Percentiles rank a stretch among this genome's conserved stretches.
Evolutionary conservation across 2,888 invertebrate genomes (phyloP).

Genomic region (Isotomurus palustris): DNA sequence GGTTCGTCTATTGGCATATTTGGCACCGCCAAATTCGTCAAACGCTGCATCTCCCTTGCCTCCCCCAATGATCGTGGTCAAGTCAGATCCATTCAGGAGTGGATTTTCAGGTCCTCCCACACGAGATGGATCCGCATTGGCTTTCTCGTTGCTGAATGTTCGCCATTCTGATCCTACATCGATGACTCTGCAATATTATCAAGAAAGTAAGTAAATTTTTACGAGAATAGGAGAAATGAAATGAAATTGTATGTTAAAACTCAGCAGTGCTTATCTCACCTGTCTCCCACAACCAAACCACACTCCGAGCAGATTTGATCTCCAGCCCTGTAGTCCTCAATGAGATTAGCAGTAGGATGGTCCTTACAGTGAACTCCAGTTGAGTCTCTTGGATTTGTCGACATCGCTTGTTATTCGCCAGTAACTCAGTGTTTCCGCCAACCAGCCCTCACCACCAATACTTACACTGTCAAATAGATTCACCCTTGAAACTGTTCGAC

Average conservation of each 20-base stretch:
- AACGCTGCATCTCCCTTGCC: slow-evolving; percentile 74
- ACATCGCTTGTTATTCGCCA: too few relatives aligned
- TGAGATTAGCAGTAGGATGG: slow-evolving; percentile 91
- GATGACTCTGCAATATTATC: slow-evolving; percentile 69
- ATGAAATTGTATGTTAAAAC: background rate
- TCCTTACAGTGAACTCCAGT: slow-evolving; percentile 72
- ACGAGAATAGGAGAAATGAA: background rate
- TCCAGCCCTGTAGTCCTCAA: slow-evolving; percentile 97
- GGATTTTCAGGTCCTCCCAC: slow-evolving; percentile 99
- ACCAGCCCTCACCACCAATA: background rate
- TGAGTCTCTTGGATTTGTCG: slow-evolving; percentile 32
- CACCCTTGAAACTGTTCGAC: too few relatives aligned
- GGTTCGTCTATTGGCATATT: slow-evolving; percentile 64
- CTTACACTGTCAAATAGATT: too few relatives aligned
- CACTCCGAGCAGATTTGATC: slow-evolving; percentile 99
- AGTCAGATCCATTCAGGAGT: slow-evolving; percentile 86
- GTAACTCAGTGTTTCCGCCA: too few relatives aligned
- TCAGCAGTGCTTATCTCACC: slow-evolving; percentile 57
- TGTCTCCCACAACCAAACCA: slow-evolving; percentile 98
- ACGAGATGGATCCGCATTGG: slow-evolving; percentile 95
- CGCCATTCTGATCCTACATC: slow-evolving; percentile 99
- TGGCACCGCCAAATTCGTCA: slow-evolving; percentile 70
- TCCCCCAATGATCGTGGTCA: slow-evolving; percentile 88
- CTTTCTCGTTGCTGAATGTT: slow-evolving; percentile 98
- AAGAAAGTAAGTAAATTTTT: background rate